Evolutionary conservation across 2,888 invertebrate genomes (phyloP).

Genomic region (Prostheceraeus crozeri): DNA sequence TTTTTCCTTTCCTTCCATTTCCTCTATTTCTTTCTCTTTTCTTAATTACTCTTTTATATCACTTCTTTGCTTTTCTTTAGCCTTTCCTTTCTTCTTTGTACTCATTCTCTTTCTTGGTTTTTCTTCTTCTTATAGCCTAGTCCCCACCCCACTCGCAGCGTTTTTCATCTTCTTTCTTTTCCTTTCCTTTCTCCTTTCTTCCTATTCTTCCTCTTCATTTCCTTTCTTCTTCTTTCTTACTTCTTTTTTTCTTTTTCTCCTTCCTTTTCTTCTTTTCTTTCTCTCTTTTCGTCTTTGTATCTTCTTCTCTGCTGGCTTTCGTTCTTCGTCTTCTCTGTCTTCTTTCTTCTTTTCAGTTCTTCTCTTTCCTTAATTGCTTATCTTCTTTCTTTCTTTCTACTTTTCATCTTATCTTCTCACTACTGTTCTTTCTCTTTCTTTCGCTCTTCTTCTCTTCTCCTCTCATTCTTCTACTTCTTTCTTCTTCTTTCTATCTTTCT

Average conservation of each 20-base stretch:
- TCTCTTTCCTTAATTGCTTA: too few species aligned
- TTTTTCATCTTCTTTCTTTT: background rate
- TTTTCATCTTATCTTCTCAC: too few species aligned
- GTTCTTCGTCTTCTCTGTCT: too few species aligned
- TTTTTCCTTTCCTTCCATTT: slow-evolving; percentile 3
- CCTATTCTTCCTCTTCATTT: background rate
- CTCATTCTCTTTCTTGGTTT: background rate
- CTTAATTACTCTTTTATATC: background rate
- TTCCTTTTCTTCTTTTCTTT: too few species aligned
- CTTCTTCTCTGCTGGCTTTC: too few species aligned
- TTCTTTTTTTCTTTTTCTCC: background rate
- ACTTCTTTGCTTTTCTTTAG: background rate
- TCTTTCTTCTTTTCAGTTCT: too few species aligned
- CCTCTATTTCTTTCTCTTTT: slow-evolving; percentile 10
- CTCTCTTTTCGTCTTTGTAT: too few species aligned
- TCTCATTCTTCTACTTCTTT: too few species aligned
- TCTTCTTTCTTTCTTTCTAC: too few species aligned
- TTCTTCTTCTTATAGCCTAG: background rate
- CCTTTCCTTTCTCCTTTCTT: background rate
- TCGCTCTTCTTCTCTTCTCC: too few species aligned
- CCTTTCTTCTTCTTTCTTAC: background rate
- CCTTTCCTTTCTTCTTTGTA: background rate
- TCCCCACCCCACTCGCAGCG: background rate
- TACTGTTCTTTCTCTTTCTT: too few species aligned
- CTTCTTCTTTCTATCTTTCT: too few species aligned